Conservation (phyloP, 2,113 vertebrate genomes). For the Oophaga pumilio region DNA sequence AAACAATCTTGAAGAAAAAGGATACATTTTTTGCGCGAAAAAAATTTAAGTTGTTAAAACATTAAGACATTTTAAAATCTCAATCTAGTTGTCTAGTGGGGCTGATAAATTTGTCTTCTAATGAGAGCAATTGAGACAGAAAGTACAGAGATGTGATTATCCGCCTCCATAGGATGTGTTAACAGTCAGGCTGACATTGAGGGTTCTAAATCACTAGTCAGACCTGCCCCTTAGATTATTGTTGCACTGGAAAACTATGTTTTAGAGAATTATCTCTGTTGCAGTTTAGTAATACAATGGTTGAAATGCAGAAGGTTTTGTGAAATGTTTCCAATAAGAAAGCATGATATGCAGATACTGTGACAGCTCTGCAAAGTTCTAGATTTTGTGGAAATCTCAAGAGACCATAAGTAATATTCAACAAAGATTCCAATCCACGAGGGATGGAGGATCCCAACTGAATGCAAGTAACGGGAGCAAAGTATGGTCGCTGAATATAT, state of each 20-base stretch:
- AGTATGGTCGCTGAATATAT: neutral
- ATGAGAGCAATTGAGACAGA: conserved; percentile 4
- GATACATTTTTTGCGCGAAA: neutral
- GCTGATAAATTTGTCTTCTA: neutral
- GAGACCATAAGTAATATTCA: conserved; percentile 21
- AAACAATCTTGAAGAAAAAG: neutral
- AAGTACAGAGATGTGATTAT: conserved; percentile 30
- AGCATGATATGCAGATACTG: neutral
- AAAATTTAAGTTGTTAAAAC: neutral
- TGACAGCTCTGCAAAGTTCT: conserved; percentile 21
- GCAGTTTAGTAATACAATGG: neutral
- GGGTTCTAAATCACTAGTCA: conserved; percentile 33
- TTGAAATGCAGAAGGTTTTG: neutral
- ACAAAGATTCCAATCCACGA: neutral
- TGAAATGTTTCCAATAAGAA: neutral
- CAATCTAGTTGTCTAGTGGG: neutral
- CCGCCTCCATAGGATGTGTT: neutral
- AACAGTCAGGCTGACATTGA: conserved; percentile 19
- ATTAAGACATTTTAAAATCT: neutral
- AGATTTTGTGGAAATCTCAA: neutral
- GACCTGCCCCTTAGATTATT: conserved; percentile 21
- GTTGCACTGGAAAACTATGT: neutral
- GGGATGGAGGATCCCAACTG: neutral
- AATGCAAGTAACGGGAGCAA: neutral
- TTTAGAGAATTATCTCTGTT: neutral